A percentile compares a stretch with the other conserved stretches of the same genome.
Conservation (phyloP, 2,113 vertebrate species). For the Atrichornis clamosus region DNA sequence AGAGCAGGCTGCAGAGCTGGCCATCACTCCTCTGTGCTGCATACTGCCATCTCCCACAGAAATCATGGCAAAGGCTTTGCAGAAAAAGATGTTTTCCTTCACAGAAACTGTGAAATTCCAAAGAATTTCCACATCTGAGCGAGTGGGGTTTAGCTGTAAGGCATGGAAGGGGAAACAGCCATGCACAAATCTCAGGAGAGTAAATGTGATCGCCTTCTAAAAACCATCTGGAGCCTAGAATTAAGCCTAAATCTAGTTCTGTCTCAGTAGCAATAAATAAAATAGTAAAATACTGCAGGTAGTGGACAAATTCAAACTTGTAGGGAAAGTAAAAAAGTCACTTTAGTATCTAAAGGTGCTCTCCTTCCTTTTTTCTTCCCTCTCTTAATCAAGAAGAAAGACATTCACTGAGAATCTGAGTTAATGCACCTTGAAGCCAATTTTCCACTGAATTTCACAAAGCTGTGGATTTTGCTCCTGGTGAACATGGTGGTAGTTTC, state of each 20-base stretch:
- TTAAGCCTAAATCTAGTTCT: background rate
- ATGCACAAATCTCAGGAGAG: background rate
- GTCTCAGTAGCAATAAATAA: background rate
- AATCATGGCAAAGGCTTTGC: background rate
- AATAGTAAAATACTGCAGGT: background rate
- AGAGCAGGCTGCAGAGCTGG: background rate
- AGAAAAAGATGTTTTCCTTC: background rate
- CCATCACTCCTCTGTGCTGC: accelerated
- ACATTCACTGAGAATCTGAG: conserved; percentile 6
- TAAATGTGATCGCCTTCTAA: background rate
- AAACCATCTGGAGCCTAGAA: background rate
- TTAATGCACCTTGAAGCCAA: conserved; percentile 49
- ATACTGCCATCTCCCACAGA: background rate
- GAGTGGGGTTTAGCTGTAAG: background rate
- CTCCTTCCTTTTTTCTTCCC: background rate
- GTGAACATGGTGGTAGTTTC: background rate
- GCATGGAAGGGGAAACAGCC: background rate
- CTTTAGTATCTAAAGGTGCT: background rate
- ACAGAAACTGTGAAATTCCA: background rate
- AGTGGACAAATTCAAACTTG: background rate
- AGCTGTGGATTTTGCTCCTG: conserved; percentile 10
- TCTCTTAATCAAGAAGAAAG: background rate
- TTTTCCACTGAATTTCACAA: conserved; percentile 61
- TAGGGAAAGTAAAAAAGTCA: background rate
- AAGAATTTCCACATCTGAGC: background rate